Base-by-base conservation (phyloP, 2,113 vertebrate species). In the Albula goreensis region DNA sequence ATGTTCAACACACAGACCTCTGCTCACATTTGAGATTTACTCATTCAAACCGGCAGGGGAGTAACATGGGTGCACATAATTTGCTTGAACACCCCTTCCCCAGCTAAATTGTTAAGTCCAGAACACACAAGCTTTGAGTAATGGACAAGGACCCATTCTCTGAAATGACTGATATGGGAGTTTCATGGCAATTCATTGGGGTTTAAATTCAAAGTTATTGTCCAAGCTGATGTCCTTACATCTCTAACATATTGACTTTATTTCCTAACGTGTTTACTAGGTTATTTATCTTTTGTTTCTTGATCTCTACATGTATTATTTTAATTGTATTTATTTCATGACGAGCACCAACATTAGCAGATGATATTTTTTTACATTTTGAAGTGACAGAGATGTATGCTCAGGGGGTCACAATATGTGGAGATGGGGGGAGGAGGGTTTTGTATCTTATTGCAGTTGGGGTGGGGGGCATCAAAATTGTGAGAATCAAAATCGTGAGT, bases 1-100 rank as follows among this genome's bases (percentile, higher is more conserved):
- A 99, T 99, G 98, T 98, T 99, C 97, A 97, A 98, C 98, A 99
- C 98, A 97, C 97, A 97, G 97, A 94, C 95, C 96, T 96, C 96
- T 96, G 96, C 89, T 95, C 95, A 96, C 97, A 96, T 96, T 97
- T 96, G 95, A 96, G 97, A 97, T 98, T 97, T 97, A 99, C 99
- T 98, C 97, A 98, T 98, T 98, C 98, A 95, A 97, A 97, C 95
- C 94, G 95, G 95, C 93, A 92, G 96, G 96, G 95, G 94, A 96
- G 70, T 2, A n/a, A 22, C 6, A n/a, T 22, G 70, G 70, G n/a
- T 31, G 70, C 70, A 74, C 70, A 7, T 70, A n/a, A 41, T 41
- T 41, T 70, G n/a, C n/a, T 70, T 70, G 4, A 1, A n/a, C n/a
- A 0, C 5, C 2, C 8, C n/a, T n/a, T 2, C 31, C 70, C 70